Base-by-base conservation (phyloP, 2,113 vertebrate genomes). In the Struthidea cinerea region DNA sequence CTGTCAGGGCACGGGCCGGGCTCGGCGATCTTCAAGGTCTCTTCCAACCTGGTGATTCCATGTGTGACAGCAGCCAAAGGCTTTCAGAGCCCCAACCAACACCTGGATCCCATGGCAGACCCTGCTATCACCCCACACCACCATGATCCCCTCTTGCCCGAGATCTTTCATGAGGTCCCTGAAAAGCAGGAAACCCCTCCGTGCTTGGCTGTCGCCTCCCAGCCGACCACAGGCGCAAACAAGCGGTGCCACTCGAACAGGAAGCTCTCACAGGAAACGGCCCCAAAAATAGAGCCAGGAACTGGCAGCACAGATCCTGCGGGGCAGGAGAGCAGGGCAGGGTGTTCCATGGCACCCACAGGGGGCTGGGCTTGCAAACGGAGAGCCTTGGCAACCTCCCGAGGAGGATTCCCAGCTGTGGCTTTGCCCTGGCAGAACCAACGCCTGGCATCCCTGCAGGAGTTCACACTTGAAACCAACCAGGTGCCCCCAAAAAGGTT, bases 101-200 rank as follows among this genome's bases (percentile, higher is more conserved):
- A 20, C 1, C 0, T 0, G 0, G 0, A 5, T 42, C n/a, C 32
- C 14, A 3, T 1, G 12, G 30, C 73, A 35, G 42, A 18, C 1
- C 2, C 3, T 5, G 33, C 1, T 2, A 3, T 28, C 19, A 37
- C 6, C 1, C 12, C 4, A 7, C 3, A 3, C 2, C 57, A 6
- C 2, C 42, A 22, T 16, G 4, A 8, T 8, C 32, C 16, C 0
- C 1, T 47, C 9, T 61, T 6, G 69, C 33, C 39, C 0, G 16
- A 1, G 3, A 6, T 30, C 33, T 52, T 33, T 3, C 9, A 5
- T 13, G 21, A 16, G 75, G n/a, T 79, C n/a, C 81, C 57, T 73
- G 68, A 23, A 57, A 61, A 87, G 46, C 63, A 27, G 76, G 33
- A 53, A 8, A 24, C 8, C 2, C 6, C 7, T 13, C 19, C 13